Evolutionary conservation across 2,888 invertebrate genomes (phyloP), one percentile per base, ranked within the genome.

Genomic region (Conops quadrifasciatus): DNA sequence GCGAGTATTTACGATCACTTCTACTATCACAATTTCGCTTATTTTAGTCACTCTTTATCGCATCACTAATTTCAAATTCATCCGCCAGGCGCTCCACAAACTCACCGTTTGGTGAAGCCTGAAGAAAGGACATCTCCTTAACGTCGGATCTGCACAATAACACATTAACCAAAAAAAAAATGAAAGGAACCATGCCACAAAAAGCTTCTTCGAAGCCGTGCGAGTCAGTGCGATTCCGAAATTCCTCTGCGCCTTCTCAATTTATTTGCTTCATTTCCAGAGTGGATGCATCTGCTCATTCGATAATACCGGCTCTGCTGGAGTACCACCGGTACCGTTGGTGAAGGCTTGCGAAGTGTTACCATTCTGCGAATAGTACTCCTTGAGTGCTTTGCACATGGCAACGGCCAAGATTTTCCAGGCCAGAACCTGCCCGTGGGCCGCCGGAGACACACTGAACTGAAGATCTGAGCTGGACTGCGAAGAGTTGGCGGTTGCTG

Each of bases 311-410:
- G 82, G 81, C 71, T 83, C 80, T 15, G 82, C 36, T 9, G 36
- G 78, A 63, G 81, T 78, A 60, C 81, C 82, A 9, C 81, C 82
- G 9, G 73, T 77, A n/a, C 80, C 80, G 49, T 72, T 71, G 28
- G 72, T 72, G 63, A 73, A 75, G 47, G 75, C 71, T 43, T 75
- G 74, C 21, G 74, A 67, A 7, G 73, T 67, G 1, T 28, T 47
- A 0, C 72, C 68, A 26, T 78, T 80, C 73, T 81, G 80, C n/a
- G 77, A 74, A 71, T 82, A 82, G 62, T 83, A 83, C 30, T 84
- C 82, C 49, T 83, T 82, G 19, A 84, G 75, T 3, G 81, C 84
- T 70, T 84, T 82, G 71, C 84, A 84, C 81, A 84, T 82, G 63
- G 83, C 80, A 51, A 83, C 70, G 1, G 84, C 84, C 2, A 84